Base-by-base conservation (phyloP, 1,140 invertebrate species). In the Spodoptera litura region DNA sequence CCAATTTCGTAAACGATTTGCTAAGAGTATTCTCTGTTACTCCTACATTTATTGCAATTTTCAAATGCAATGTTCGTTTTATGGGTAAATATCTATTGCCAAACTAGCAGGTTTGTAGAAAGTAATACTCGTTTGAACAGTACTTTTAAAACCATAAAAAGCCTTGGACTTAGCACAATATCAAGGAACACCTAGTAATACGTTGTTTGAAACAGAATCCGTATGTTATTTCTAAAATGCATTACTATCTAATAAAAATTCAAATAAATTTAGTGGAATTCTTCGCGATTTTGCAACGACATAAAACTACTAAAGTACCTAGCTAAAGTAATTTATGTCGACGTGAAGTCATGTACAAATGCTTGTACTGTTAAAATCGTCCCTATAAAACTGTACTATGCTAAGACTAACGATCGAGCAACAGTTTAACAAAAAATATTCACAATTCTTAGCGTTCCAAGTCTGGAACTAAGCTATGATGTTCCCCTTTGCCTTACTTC, bases 1-100 rank as follows among this genome's bases (percentile, higher is more conserved):
- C 20, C 20, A 31, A 49, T 70, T 52, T 70, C 49, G 44, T 51
- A 70, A 35, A 49, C 66, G 66, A 70, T 70, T 53, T 51, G 66
- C 49, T 8, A 25, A 68, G 64, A 68, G 27, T 49, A 12, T 27
- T 68, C 49, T 20, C 51, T 70, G 27, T 52, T 70, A 70, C 49
- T 70, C 66, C 66, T 70, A 31, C 58, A 55, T 35, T 35, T 11
- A 58, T 52, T n/a, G 49, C 51, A 27, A 20, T 70, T 70, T 70
- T 52, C 49, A n/a, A 61, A 53, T 31, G 31, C 49, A 70, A 53
- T 70, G 49, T 8, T 13, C 25, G 62, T 12, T 20, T 66, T 66
- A 31, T 31, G 31, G 2, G 31, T 31, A 31, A 12, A 44, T 15
- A 55, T 8, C 12, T 64, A 20, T 64, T 64, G 61, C n/a, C n/a